These are phyloP conservation scores for Eupristina koningsbergeri DNA, from an alignment of 1,140 invertebrate genomes.

Conservation along the genomic window DNA sequence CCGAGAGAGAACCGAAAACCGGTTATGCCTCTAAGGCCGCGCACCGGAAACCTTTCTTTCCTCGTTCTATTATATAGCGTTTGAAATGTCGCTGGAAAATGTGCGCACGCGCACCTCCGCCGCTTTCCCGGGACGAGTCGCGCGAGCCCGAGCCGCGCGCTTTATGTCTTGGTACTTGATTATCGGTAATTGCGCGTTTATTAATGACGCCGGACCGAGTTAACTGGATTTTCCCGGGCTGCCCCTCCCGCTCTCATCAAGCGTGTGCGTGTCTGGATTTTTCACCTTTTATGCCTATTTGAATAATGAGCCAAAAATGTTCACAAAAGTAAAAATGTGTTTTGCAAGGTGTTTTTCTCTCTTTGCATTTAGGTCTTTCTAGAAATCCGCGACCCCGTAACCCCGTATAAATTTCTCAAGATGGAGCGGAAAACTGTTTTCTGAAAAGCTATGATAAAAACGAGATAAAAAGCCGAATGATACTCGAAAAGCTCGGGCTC, in stretches of 20 bases:
- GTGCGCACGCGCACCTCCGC: neutral
- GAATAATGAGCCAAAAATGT: too few species aligned
- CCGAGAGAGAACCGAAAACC: slow-evolving; percentile 25
- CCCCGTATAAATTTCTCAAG: too few species aligned
- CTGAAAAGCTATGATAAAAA: too few species aligned
- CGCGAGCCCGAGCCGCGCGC: neutral
- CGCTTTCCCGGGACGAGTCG: too few species aligned
- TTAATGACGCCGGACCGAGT: slow-evolving; percentile 7
- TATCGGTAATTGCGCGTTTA: slow-evolving; percentile 45
- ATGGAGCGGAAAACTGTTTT: too few species aligned
- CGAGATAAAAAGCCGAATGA: too few species aligned
- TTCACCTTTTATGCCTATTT: neutral
- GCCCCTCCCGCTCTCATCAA: neutral
- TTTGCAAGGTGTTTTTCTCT: too few species aligned
- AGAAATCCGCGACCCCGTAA: neutral
- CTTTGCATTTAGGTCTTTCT: neutral
- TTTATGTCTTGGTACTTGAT: slow-evolving; percentile 12
- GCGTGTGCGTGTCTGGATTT: neutral
- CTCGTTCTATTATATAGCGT: neutral
- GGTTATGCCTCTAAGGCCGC: slow-evolving; percentile 17
- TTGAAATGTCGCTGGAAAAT: slow-evolving; percentile 38
- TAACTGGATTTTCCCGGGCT: slow-evolving; percentile 18
- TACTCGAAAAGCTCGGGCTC: neutral
- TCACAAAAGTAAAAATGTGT: too few species aligned
- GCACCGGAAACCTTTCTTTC: slow-evolving; percentile 37